Base-by-base conservation (phyloP, 2,113 vertebrate genomes). In the Rostratula benghalensis region DNA sequence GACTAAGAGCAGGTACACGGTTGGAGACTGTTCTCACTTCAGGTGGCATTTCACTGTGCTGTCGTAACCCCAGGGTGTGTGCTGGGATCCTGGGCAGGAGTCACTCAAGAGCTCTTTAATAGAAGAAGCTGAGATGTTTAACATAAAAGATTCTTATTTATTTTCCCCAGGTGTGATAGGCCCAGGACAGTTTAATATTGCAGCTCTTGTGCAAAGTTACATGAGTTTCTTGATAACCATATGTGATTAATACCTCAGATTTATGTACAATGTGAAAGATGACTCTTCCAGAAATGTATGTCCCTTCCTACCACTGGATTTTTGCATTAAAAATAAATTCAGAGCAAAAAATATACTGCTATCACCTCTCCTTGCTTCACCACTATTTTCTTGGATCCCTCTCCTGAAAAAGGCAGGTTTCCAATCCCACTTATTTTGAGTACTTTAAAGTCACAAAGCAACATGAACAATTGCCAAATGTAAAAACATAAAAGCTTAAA, bases 11-110 rank as follows among this genome's bases (percentile, higher is more conserved):
- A 24, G 10, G 37, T 31, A 21, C 0, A 0, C 20, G 33, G 19
- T 18, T 0, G 0, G 37, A 43, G 7, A 6, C 12, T 7, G 9
- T 31, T 15, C 15, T 46, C 37, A 41, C 35, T 18, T 45, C 28
- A 18, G n/a, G 46, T 21, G 16, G 2, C 33, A 57, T 12, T 54
- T 57, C 28, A 15, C 15, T 30, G 11, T 27, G 59, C 25, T 95
- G 20, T 43, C 7, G 2, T 3, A 83, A 22, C 22, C 31, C 11
- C 41, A 53, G 16, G 19, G 8, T 33, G 11, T 19, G 27, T 50
- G 23, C 10, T 67, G 46, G 20, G 19, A 15, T 7, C 23, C 14
- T 24, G 16, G 33, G 14, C 37, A 90, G 59, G n/a, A 89, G 45
- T 35, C 3, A 3, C 11, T 60, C 23, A 28, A 59, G 16, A 12